Conservation (phyloP, 1,140 invertebrate genomes). For the Neomicropteryx cornuta region DNA sequence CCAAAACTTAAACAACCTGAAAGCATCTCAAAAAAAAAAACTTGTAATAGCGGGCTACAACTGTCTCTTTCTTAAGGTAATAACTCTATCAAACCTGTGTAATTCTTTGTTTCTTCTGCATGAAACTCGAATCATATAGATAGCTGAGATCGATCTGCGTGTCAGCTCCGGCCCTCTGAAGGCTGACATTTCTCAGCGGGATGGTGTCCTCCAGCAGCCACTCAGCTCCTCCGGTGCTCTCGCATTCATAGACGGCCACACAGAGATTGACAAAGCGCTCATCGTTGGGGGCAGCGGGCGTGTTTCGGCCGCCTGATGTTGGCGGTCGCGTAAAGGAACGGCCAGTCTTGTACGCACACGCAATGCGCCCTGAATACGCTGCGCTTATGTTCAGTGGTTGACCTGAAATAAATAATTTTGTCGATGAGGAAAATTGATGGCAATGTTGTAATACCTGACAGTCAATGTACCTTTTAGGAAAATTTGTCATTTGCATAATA, state of each 20-base stretch:
- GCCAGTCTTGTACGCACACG: conserved; percentile 90
- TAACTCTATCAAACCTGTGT: conserved; percentile 57
- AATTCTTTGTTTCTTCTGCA: conserved; percentile 66
- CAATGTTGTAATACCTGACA: too few species aligned
- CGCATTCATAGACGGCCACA: conserved; percentile 98
- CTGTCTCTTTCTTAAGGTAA: too few species aligned
- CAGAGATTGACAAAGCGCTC: conserved; percentile 86
- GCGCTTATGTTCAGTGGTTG: conserved; percentile 89
- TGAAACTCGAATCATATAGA: conserved; percentile 67
- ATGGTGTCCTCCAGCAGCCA: conserved; percentile 99
- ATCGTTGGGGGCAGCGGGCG: conserved; percentile 32
- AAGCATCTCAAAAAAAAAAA: too few species aligned
- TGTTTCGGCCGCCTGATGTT: conserved; percentile 38
- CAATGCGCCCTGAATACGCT: conserved; percentile 93
- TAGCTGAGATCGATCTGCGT: conserved; percentile 74
- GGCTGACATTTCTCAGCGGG: conserved; percentile 76
- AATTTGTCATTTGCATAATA: too few species aligned
- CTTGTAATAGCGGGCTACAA: too few species aligned
- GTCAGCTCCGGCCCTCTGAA: conserved; percentile 66
- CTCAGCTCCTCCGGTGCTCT: conserved; percentile 94
- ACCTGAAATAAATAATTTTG: conserved; percentile 36
- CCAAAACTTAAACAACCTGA: too few species aligned
- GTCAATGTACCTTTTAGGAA: too few species aligned
- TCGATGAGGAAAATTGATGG: too few species aligned
- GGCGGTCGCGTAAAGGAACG: conserved; percentile 72